Percentiles rank a stretch among this genome's conserved stretches.
Evolutionary conservation across 2,888 invertebrate species (phyloP).

Genomic region (Hedychridium roseum): DNA sequence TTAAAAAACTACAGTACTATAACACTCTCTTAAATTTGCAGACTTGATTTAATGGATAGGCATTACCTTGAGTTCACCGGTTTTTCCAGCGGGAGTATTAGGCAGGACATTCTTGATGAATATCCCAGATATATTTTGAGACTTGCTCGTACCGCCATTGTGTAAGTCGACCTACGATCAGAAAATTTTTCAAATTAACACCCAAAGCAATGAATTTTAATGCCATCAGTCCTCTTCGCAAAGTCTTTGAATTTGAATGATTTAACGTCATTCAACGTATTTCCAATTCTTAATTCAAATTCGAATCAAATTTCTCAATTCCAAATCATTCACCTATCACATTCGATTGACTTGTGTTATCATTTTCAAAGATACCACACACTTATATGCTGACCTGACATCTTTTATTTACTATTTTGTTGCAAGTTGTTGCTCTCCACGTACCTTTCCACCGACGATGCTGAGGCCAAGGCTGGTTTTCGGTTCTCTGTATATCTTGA

Average conservation of each 20-base stretch:
- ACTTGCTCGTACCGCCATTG: slow-evolving; percentile 72
- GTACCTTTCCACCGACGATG: slow-evolving; percentile 94
- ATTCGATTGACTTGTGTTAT: not conserved
- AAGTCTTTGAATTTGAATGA: no score
- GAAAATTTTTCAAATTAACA: no score
- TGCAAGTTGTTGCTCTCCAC: slow-evolving; percentile 34
- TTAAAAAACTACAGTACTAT: no score
- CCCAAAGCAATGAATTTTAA: no score
- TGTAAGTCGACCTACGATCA: slow-evolving; percentile 76
- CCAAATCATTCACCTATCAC: no score
- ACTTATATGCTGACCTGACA: not conserved
- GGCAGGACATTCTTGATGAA: slow-evolving; percentile 97
- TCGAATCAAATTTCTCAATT: no score
- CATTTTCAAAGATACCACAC: not conserved
- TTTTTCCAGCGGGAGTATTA: slow-evolving; percentile 91
- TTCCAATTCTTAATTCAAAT: no score
- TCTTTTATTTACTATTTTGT: no score
- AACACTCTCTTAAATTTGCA: no score
- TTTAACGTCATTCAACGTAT: no score
- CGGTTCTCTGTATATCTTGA: slow-evolving; percentile 76
- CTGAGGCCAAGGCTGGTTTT: slow-evolving; percentile 92
- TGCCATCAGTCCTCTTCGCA: no score
- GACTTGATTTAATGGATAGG: no score
- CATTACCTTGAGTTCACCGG: slow-evolving; percentile 83
- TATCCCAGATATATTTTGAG: slow-evolving; percentile 86